These are phyloP conservation scores for Fistularia tabacaria DNA, from an alignment of 2,797 vertebrate species.

Conservation along the genomic window DNA sequence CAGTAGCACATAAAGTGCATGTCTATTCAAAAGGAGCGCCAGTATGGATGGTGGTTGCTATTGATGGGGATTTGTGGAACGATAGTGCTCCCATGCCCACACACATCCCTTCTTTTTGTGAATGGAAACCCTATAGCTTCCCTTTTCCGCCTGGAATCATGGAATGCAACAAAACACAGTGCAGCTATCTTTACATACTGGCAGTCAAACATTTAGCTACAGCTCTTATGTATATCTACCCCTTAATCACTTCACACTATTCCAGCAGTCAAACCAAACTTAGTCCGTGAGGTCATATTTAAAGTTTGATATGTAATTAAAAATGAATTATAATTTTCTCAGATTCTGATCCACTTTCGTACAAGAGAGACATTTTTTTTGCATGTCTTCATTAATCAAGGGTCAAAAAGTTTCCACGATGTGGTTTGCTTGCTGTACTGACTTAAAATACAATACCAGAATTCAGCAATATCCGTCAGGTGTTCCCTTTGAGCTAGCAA, in stretches of 20 bases:
- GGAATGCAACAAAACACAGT: constrained; percentile 41
- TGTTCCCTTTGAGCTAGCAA: constrained; percentile 53
- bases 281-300: constrained; percentile 4
- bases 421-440: too few relatives aligned
- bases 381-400: too few relatives aligned
- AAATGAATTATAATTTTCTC: too few relatives aligned
- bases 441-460: constrained; percentile 16
- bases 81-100: constrained; percentile 28
- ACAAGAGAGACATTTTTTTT: too few relatives aligned
- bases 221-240: constrained; percentile 17
- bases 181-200: constrained; percentile 28
- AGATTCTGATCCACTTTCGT: too few relatives aligned
- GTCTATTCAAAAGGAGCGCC: constrained; percentile 17
- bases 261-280: constrained; percentile 19
- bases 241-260: constrained; percentile 25
- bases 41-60: constrained; percentile 38
- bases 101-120: constrained; percentile 47
- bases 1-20: constrained; percentile 33
- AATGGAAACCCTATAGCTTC: constrained; percentile 32
- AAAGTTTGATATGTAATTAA: background rate
- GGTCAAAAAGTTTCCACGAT: too few relatives aligned
- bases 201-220: constrained; percentile 5
- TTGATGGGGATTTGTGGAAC: constrained; percentile 35
- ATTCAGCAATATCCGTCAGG: constrained; percentile 43
- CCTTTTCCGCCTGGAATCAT: constrained; percentile 41